These are phyloP conservation scores for Galendromus occidentalis DNA, from an alignment of 1,140 invertebrate species.

Conservation along the genomic window DNA sequence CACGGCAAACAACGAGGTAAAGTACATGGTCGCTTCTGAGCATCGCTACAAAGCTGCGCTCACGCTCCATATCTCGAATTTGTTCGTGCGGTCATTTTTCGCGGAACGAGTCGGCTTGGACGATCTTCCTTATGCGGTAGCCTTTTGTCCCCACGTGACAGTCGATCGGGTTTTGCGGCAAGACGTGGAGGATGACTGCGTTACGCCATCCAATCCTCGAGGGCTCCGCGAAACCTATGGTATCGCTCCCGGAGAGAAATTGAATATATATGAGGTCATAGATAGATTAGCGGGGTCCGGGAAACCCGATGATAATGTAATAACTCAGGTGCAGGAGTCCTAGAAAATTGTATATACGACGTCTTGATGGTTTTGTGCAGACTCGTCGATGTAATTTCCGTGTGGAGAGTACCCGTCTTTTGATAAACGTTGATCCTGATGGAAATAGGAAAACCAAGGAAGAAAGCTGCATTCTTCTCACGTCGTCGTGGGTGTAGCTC, in stretches of 20 bases:
- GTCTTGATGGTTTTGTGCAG: too few species aligned
- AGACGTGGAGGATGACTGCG: slow-evolving; percentile 61
- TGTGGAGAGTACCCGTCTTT: too few species aligned
- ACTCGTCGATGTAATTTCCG: too few species aligned
- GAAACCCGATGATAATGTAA: too few species aligned
- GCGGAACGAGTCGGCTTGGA: slow-evolving; percentile 56
- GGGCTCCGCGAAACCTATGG: slow-evolving; percentile 67
- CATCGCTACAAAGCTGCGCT: slow-evolving; percentile 66
- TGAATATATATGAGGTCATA: slow-evolving; percentile 25
- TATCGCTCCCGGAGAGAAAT: slow-evolving; percentile 51
- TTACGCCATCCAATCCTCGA: slow-evolving; percentile 79
- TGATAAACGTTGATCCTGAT: too few species aligned
- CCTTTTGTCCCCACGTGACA: slow-evolving; percentile 89
- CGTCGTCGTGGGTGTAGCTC: too few species aligned
- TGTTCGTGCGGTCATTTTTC: slow-evolving; percentile 76
- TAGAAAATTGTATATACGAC: too few species aligned
- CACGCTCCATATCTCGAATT: slow-evolving; percentile 82
- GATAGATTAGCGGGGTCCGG: slow-evolving; percentile 12
- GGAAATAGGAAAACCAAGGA: too few species aligned
- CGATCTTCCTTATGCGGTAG: slow-evolving; percentile 67
- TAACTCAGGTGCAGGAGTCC: too few species aligned
- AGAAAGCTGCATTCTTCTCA: too few species aligned
- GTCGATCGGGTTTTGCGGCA: slow-evolving; percentile 86
- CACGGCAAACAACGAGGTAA: slow-evolving; percentile 93
- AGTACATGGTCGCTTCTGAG: slow-evolving; percentile 62